Conservation (phyloP, 2,888 invertebrate species). For the Linnaemya tessellans region DNA sequence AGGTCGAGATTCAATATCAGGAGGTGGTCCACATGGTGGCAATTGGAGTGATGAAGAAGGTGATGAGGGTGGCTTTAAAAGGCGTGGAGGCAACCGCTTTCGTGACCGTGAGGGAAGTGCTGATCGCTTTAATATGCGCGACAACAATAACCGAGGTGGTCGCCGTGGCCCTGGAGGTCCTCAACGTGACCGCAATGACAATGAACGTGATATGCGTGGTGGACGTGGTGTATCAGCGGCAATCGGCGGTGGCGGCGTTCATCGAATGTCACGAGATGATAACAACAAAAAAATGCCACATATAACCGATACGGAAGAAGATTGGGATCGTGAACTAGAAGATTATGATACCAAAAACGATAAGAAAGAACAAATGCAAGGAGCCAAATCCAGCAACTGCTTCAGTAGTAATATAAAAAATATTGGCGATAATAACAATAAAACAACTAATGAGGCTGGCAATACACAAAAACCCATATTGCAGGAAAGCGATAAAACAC, state of each 20-base stretch:
- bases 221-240: conserved; percentile 74
- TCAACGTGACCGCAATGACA: conserved; percentile 64
- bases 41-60: conserved; percentile 82
- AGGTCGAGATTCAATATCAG: conserved; percentile 73
- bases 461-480: neutral
- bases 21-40: conserved; percentile 61
- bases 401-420: conserved; percentile 1
- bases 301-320: conserved; percentile 81
- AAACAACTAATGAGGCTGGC: conserved; percentile 5
- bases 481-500: conserved; percentile 12
- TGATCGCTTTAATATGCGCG: conserved; percentile 74
- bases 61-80: conserved; percentile 77
- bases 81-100: conserved; percentile 77
- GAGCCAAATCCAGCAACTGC: neutral
- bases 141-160: conserved; percentile 74
- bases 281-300: conserved; percentile 41
- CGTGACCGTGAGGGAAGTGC: conserved; percentile 77
- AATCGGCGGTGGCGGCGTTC: conserved; percentile 67
- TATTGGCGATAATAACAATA: conserved; percentile 12
- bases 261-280: conserved; percentile 48
- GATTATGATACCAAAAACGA: conserved; percentile 78
- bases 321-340: conserved; percentile 82
- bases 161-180: conserved; percentile 67
- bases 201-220: conserved; percentile 70
- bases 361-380: conserved; percentile 63